phyloP scores from a whole-genome alignment of 2,113 vertebrate species.

The Dasypus novemcinctus region DNA sequence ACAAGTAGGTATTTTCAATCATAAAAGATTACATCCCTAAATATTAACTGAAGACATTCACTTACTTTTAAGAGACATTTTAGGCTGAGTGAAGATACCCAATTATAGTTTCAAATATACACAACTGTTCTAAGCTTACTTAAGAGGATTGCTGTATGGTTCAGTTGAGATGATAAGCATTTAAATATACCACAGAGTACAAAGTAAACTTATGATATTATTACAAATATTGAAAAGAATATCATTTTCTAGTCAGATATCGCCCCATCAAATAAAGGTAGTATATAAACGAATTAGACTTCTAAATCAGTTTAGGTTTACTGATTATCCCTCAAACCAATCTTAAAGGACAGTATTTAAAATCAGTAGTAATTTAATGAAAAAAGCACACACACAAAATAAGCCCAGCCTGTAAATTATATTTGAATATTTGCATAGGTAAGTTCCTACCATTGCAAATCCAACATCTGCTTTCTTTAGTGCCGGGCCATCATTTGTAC shows the following conservation, averaged over 20 bases:
- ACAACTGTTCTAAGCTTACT: not conserved
- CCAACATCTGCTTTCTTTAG: constrained; percentile 99
- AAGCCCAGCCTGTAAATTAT: not conserved
- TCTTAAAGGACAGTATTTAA: constrained; percentile 27
- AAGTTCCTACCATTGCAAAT: constrained; percentile 94
- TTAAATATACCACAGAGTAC: not conserved
- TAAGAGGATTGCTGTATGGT: not conserved
- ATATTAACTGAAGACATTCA: constrained; percentile 11
- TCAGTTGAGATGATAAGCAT: not conserved
- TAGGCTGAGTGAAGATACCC: not conserved
- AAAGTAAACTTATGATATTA: not conserved
- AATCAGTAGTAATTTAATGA: constrained; percentile 10
- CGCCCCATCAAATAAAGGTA: not conserved
- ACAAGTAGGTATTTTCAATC: not conserved
- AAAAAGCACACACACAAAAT: not conserved
- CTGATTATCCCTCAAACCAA: not conserved
- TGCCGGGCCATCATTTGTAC: constrained; percentile 97
- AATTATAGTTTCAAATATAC: constrained; percentile 8
- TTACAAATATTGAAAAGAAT: not conserved
- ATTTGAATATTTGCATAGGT: not conserved
- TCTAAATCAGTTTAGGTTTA: constrained; percentile 11
- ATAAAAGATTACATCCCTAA: not conserved
- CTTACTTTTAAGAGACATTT: not conserved
- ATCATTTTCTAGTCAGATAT: constrained; percentile 32
- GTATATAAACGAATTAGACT: not conserved